Base-by-base conservation (phyloP, 2,888 invertebrate genomes). In the Sepioteuthis lessoniana region DNA sequence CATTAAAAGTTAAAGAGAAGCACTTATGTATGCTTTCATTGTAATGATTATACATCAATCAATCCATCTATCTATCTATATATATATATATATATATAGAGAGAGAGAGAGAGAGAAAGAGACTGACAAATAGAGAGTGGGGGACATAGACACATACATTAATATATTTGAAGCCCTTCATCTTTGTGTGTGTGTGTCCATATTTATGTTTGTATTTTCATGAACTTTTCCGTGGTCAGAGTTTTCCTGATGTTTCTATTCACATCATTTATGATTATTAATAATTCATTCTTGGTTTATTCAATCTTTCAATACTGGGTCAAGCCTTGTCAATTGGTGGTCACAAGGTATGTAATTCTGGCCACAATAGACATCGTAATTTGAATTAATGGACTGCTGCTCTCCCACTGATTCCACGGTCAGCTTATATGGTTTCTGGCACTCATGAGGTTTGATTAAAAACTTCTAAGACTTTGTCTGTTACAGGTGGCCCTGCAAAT, bases 401-500 rank as follows among this genome's bases (percentile, higher is more conserved):
- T 35, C 76, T 13, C 76, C 76, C n/a, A 35, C 76, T 35, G 76
- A 76, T 76, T 76, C 76, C 76, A 76, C n/a, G 76, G 76, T 76
- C 76, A 76, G n/a, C n/a, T 76, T 76, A 35, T 76, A 76, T 76
- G 76, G 76, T 76, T 76, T 76, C 76, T 19, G 13, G 76, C n/a
- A 76, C 76, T 76, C n/a, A 76, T n/a, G 76, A 76, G 35, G 76
- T 76, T 76, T 76, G 76, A 76, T 76, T 76, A 76, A 76, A 76
- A 76, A 76, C 76, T 76, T 76, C 76, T 76, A 76, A 76, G 76
- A n/a, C 76, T 76, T 76, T 76, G 76, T 76, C 76, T n/a, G n/a
- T 76, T 35, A 76, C 76, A 76, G 76, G 76, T 76, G 76, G n/a
- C 25, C 76, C 76, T 76, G 76, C 19, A 76, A n/a, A 76, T n/a